Conservation (phyloP, 37 sponge, comb jelly and placozoan species). For the Halisarca cf. caerulea region DNA sequence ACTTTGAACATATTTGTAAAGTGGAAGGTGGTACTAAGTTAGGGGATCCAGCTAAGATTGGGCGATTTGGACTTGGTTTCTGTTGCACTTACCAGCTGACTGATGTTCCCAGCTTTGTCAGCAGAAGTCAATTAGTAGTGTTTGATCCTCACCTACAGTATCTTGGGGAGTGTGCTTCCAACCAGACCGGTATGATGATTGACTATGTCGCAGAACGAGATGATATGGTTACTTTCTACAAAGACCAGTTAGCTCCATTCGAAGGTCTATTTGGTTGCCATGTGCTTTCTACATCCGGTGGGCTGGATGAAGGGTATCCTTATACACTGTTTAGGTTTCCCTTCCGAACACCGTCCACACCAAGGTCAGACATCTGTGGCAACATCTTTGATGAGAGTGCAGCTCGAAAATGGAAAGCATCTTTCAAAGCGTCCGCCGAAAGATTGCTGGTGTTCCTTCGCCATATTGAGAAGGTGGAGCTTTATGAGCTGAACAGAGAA, state of each 20-base stretch:
- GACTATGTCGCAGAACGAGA: slow-evolving; percentile 1
- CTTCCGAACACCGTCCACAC: slow-evolving; percentile 15
- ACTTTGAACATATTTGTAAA: slow-evolving; percentile 77
- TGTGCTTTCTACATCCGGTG: background rate
- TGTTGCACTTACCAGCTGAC: slow-evolving; percentile 74
- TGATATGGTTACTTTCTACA: slow-evolving; percentile 12
- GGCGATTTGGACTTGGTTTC: slow-evolving; percentile 87
- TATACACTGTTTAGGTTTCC: slow-evolving; percentile 83
- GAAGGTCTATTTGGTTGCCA: slow-evolving; percentile 72
- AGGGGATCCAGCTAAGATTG: slow-evolving; percentile 71
- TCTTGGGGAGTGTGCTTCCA: slow-evolving; percentile 50
- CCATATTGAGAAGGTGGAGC: slow-evolving; percentile 38
- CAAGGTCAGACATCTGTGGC: slow-evolving; percentile 49
- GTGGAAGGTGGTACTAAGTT: slow-evolving; percentile 71
- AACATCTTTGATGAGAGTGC: slow-evolving; percentile 9
- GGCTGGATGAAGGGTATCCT: background rate
- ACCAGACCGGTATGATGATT: slow-evolving; percentile 59
- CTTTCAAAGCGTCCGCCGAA: slow-evolving; percentile 25
- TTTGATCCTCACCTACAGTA: slow-evolving; percentile 85
- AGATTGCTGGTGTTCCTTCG: slow-evolving; percentile 66
- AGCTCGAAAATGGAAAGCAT: slow-evolving; percentile 6
- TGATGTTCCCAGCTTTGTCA: slow-evolving; percentile 88
- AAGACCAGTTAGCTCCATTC: slow-evolving; percentile 75
- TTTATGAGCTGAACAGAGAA: slow-evolving; percentile 39
- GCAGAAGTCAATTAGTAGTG: slow-evolving; percentile 51